These are phyloP conservation scores for Sceloporus undulatus DNA, from an alignment of 2,113 vertebrate species.

Conservation along the genomic window DNA sequence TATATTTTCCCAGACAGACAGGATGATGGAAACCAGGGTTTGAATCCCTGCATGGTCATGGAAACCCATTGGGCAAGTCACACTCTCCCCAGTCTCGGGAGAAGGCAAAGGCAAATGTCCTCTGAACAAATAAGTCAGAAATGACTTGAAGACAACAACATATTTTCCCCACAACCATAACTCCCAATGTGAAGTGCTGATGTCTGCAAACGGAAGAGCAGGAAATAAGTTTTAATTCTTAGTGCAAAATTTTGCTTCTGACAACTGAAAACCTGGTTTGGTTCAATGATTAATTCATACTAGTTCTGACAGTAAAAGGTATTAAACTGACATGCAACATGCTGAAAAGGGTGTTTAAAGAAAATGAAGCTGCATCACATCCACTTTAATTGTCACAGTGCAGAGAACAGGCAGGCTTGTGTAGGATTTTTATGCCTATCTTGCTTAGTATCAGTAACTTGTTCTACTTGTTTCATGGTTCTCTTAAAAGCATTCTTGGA, in stretches of 20 bases:
- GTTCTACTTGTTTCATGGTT: constrained; percentile 1
- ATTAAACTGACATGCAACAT: constrained; percentile 29
- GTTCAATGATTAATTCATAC: constrained; percentile 9
- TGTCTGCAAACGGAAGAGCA: neutral
- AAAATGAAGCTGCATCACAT: constrained; percentile 27
- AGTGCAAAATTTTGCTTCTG: constrained; percentile 10
- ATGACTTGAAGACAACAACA: no score
- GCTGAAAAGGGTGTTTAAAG: constrained; percentile 19
- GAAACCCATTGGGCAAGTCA: no score
- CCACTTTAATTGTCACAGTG: constrained; percentile 34
- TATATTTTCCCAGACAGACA: neutral
- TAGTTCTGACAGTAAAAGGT: constrained; percentile 24
- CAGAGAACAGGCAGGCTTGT: neutral
- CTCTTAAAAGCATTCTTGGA: neutral
- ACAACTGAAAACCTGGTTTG: constrained; percentile 43
- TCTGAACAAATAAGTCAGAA: no score
- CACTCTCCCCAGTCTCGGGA: no score
- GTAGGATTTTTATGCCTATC: neutral
- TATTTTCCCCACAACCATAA: accelerated
- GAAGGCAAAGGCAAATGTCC: no score
- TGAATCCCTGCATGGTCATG: no score
- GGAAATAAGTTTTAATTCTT: constrained; percentile 15
- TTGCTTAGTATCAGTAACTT: constrained; percentile 13
- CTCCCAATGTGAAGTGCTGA: neutral
- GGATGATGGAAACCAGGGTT: no score